phyloP scores from a whole-genome alignment of 2,113 vertebrate genomes.

The Otis tarda region DNA sequence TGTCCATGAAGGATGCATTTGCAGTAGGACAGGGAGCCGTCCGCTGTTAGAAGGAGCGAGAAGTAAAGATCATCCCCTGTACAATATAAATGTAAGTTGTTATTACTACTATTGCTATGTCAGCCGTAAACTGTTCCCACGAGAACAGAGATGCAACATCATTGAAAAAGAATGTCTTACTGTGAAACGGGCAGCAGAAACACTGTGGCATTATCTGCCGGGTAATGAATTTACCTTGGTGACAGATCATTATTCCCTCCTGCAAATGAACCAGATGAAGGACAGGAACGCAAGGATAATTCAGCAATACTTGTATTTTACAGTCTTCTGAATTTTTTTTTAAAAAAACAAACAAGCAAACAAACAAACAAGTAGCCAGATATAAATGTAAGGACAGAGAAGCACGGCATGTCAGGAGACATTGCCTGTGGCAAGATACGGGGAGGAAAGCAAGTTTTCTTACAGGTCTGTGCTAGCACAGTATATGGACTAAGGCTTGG shows the following conservation, averaged over 20 bases:
- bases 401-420: neutral
- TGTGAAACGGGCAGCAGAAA: conserved; percentile 59
- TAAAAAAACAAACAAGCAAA: neutral
- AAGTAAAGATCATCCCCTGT: conserved; percentile 59
- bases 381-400: neutral
- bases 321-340: conserved; percentile 31
- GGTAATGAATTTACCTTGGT: conserved; percentile 73
- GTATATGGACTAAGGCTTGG: neutral
- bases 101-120: conserved; percentile 69
- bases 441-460: neutral
- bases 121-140: conserved; percentile 63
- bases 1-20: conserved; percentile 9
- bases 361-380: neutral
- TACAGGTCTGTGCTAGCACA: neutral
- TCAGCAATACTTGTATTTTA: conserved; percentile 30
- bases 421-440: neutral
- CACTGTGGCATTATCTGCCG: conserved; percentile 56
- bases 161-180: conserved; percentile 51
- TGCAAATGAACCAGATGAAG: conserved; percentile 61
- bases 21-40: conserved; percentile 30
- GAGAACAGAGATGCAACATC: conserved; percentile 57
- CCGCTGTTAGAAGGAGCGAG: conserved; percentile 46
- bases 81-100: conserved; percentile 67
- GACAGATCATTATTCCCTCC: conserved; percentile 69
- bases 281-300: conserved; percentile 58